Base-by-base conservation (phyloP, 2,797 vertebrate species). In the Pangasius krempfi region DNA sequence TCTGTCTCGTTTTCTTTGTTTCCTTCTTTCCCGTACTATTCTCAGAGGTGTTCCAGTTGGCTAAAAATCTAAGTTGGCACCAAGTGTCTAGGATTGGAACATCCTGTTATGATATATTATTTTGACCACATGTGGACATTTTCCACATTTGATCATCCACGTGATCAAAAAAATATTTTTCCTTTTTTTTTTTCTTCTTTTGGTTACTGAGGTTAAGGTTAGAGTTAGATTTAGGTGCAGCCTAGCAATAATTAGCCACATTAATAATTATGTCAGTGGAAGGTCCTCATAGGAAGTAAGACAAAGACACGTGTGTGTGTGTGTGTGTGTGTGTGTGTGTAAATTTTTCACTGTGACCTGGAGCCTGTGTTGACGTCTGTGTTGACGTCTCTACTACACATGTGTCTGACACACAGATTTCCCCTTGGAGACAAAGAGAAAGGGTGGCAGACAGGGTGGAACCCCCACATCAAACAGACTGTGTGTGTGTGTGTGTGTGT, bases 291-390 rank as follows among this genome's bases (percentile, higher is more conserved):
- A 40, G 40, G 1, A 25, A 33, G n/a, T 54, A 80, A 80, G n/a
- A 47, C 37, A 64, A 82, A 44, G 58, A 3, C 58, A 22, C 50
- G 44, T 18, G 60, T 66, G 81, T 30, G 68, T 60, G 44, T 54
- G 50, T 80, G 84, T 86, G 30, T 88, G 81, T 87, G 50, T 25
- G 52, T 78, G 90, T 78, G 84, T 87, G n/a, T 22, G 40, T 47
- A 80, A 73, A 87, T 89, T 70, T 91, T 88, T 86, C 52, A 30
- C 37, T 85, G 60, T 88, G 89, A 94, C 95, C 94, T 83, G 89
- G 90, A 93, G 94, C 94, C 72, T 30, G 85, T 90, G 92, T 76
- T 88, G 93, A 94, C 93, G 94, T 93, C 72, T 30, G 85, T 90
- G 92, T 76, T 88, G 93, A 94, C 93, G 94, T 93, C 94, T 94